These are phyloP conservation scores for Dreissena rostriformis DNA, from an alignment of 1,140 invertebrate genomes.

Conservation along the genomic window DNA sequence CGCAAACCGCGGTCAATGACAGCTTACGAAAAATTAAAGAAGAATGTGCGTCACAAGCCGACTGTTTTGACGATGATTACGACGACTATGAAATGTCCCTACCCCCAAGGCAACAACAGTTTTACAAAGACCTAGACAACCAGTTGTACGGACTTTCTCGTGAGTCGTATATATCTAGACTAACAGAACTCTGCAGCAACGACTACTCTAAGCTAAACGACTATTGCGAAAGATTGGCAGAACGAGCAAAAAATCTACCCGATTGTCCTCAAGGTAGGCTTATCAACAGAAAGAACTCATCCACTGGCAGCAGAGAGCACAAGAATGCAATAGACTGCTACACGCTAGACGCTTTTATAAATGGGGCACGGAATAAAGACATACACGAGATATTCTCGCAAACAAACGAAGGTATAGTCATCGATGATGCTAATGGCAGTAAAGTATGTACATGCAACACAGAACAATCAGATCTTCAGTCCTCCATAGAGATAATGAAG, in stretches of 20 bases:
- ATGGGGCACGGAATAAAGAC: not conserved
- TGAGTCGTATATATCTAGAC: not conserved
- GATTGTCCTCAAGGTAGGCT: not conserved
- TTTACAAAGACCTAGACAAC: not conserved
- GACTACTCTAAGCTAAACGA: not conserved
- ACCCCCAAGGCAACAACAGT: not conserved
- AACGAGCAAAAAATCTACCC: not conserved
- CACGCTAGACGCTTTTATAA: not conserved
- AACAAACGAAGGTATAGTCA: too few species aligned
- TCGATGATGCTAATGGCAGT: too few species aligned
- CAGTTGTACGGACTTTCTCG: not conserved
- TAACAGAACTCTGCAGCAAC: not conserved
- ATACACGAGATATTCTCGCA: conserved; percentile 3
- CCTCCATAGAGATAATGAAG: too few species aligned
- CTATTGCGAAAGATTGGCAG: not conserved
- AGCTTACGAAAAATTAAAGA: too few species aligned
- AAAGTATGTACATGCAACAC: too few species aligned
- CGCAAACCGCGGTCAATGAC: too few species aligned
- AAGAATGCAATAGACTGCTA: not conserved
- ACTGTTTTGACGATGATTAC: not conserved
- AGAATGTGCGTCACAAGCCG: too few species aligned
- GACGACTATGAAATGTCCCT: not conserved
- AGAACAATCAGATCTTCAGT: too few species aligned
- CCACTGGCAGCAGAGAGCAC: not conserved
- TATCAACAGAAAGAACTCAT: conserved; percentile 1